A percentile compares a stretch with the other conserved stretches of the same genome.
These are phyloP conservation scores for Nothobranchius furzeri DNA, from an alignment of 2,113 vertebrate genomes.

Conservation along the genomic window DNA sequence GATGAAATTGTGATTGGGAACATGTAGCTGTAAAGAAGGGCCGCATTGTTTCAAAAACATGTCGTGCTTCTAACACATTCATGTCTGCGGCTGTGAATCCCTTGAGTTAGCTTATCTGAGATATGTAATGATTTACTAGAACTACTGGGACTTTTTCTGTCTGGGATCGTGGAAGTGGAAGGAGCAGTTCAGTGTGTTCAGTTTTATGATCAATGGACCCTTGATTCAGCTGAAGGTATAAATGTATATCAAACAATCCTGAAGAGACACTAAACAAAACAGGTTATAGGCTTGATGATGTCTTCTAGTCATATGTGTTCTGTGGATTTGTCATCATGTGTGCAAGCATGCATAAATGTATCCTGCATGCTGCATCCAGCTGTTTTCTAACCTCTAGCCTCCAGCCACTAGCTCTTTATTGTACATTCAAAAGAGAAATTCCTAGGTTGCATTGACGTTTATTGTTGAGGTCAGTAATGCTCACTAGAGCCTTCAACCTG, in stretches of 20 bases:
- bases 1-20: too few relatives aligned
- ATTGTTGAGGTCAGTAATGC: neutral
- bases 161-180: neutral
- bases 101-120: neutral
- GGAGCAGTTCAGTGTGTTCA: neutral
- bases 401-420: neutral
- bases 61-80: slow-evolving; percentile 13
- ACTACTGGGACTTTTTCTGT: too few relatives aligned
- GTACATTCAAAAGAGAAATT: too few relatives aligned
- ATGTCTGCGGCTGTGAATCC: neutral
- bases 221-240: neutral
- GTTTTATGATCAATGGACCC: neutral
- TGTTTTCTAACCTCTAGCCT: neutral
- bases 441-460: neutral
- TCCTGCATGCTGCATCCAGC: neutral
- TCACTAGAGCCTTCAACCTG: neutral
- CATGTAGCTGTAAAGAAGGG: too few relatives aligned
- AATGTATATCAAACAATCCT: neutral
- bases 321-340: too few relatives aligned
- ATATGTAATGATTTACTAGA: too few relatives aligned
- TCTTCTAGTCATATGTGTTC: too few relatives aligned
- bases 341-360: neutral
- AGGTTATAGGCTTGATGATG: neutral
- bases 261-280: neutral
- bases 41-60: slow-evolving; percentile 14